These are phyloP conservation scores for Crenichthys baileyi DNA, from an alignment of 2,797 vertebrate genomes.

Conservation along the genomic window DNA sequence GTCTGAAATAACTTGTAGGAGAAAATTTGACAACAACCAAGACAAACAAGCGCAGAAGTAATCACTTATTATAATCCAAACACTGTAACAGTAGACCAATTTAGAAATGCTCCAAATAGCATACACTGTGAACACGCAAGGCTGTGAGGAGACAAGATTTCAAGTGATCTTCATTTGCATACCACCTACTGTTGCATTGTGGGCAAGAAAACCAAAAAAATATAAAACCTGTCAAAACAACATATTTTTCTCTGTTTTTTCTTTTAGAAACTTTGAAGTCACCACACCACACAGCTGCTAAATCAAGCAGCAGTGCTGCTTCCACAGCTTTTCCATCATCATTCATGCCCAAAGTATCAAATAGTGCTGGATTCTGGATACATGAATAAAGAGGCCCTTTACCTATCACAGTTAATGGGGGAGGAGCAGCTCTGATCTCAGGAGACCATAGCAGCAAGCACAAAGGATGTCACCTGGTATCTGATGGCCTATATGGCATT, in stretches of 20 bases:
- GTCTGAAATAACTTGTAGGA: slow-evolving; percentile 20
- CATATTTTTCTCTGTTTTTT: background rate
- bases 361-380: background rate
- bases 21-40: slow-evolving; percentile 10
- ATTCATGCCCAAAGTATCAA: slow-evolving; percentile 1
- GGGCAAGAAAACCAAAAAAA: slow-evolving; percentile 8
- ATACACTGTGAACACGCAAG: slow-evolving; percentile 46
- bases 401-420: slow-evolving; percentile 31
- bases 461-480: slow-evolving; percentile 47
- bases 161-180: slow-evolving; percentile 8
- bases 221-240: slow-evolving; percentile 13
- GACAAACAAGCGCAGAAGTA: background rate
- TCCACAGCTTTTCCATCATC: slow-evolving; percentile 4
- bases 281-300: background rate
- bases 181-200: slow-evolving; percentile 10
- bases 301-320: background rate
- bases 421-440: slow-evolving; percentile 39
- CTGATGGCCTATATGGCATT: slow-evolving; percentile 69
- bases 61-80: background rate
- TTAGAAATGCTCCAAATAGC: slow-evolving; percentile 46
- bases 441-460: slow-evolving; percentile 50
- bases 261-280: background rate
- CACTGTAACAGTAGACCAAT: slow-evolving; percentile 35
- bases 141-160: slow-evolving; percentile 23
- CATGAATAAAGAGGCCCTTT: slow-evolving; percentile 8